Percentiles rank a stretch among this genome's conserved stretches.
Evolutionary conservation across 2,797 vertebrate genomes (phyloP).

Genomic region (Catharus ustulatus): DNA sequence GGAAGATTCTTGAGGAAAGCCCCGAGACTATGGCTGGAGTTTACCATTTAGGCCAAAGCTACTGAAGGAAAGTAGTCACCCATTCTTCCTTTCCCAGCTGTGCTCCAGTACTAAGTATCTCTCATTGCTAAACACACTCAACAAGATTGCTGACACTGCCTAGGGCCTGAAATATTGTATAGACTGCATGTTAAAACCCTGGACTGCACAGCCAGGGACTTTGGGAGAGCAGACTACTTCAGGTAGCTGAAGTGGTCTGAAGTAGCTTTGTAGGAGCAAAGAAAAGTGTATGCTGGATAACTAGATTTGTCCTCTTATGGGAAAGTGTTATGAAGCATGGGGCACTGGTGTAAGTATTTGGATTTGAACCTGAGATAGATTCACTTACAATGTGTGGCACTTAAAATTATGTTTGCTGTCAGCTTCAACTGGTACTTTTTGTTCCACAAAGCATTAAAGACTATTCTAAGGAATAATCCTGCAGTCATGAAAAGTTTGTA

Average conservation of each 20-base stretch:
- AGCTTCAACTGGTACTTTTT: background rate
- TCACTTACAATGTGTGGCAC: background rate
- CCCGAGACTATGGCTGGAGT: background rate
- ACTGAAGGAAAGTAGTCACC: background rate
- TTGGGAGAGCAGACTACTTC: background rate
- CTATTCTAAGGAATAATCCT: background rate
- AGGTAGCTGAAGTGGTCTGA: background rate
- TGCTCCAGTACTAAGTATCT: background rate
- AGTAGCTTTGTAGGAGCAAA: background rate
- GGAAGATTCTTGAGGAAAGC: background rate
- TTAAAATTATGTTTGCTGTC: background rate
- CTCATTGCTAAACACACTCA: background rate
- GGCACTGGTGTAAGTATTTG: background rate
- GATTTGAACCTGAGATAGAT: background rate
- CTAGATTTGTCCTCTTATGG: background rate
- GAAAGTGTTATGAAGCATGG: background rate
- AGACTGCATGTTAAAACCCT: background rate
- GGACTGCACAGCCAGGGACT: background rate
- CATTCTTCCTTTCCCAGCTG: background rate
- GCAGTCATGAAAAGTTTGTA: fast-evolving
- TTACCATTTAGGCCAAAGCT: background rate
- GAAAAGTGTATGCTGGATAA: background rate
- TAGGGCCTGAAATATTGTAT: background rate
- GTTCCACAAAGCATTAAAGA: background rate
- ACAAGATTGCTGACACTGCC: background rate